Evolutionary conservation across 1,140 invertebrate genomes (phyloP).

Genomic region (Formica exsecta): DNA sequence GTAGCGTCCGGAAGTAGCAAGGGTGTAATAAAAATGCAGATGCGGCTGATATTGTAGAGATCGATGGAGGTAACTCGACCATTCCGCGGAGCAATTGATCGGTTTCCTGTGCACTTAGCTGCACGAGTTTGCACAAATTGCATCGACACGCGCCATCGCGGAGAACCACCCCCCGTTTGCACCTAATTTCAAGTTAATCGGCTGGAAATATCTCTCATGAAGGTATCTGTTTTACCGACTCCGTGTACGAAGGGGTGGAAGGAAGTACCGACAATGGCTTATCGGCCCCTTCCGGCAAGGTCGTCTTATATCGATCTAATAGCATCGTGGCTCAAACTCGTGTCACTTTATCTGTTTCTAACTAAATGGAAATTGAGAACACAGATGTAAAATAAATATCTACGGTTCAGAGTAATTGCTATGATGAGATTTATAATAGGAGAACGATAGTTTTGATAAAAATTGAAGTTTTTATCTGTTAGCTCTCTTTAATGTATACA

Average conservation of each 20-base stretch:
- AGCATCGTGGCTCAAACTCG: neutral
- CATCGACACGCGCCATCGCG: conserved; percentile 52
- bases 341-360: neutral
- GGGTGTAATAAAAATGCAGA: conserved; percentile 48
- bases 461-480: too few species aligned
- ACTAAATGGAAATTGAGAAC: neutral
- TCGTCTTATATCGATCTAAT: neutral
- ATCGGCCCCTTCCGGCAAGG: neutral
- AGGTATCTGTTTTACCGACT: conserved; percentile 64
- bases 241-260: neutral
- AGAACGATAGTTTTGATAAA: too few species aligned
- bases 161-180: conserved; percentile 15
- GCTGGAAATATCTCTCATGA: conserved; percentile 27
- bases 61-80: conserved; percentile 28
- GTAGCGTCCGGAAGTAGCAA: conserved; percentile 19
- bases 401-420: neutral
- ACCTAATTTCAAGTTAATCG: conserved; percentile 62
- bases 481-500: neutral
- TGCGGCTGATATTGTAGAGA: conserved; percentile 43
- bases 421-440: neutral
- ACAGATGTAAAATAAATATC: too few species aligned
- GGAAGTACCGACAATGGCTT: conserved; percentile 25
- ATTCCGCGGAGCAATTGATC: conserved; percentile 16
- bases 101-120: conserved; percentile 20
- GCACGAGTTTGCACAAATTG: conserved; percentile 63